Conservation (phyloP, 2,113 vertebrate species). For the Columba livia region DNA sequence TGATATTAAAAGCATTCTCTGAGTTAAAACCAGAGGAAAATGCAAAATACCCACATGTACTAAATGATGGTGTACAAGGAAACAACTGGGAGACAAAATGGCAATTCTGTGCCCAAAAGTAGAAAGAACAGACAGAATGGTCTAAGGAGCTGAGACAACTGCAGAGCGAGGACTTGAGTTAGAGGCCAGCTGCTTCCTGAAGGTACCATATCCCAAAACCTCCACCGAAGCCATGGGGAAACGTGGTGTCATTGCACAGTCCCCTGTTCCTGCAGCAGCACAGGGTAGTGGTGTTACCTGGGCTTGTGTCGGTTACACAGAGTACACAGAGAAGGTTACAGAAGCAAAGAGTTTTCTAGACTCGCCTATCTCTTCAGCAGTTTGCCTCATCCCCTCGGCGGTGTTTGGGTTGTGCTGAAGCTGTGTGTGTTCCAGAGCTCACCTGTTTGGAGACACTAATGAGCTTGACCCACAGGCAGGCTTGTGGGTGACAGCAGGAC, state of each 20-base stretch:
- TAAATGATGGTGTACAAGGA: neutral
- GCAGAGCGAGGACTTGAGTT: neutral
- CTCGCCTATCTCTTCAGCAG: neutral
- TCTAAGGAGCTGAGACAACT: neutral
- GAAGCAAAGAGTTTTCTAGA: neutral
- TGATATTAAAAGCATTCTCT: constrained; percentile 45
- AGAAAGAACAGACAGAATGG: neutral
- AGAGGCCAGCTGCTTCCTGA: neutral
- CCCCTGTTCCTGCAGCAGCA: neutral
- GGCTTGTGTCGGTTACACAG: neutral
- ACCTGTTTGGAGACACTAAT: neutral
- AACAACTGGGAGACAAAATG: constrained; percentile 1
- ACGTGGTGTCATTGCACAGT: neutral
- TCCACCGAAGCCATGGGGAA: neutral
- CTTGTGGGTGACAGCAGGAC: neutral
- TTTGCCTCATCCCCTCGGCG: neutral
- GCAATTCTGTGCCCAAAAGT: neutral
- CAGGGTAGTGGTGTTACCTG: neutral
- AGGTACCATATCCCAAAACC: neutral
- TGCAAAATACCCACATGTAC: constrained; percentile 11
- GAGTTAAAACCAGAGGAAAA: constrained; percentile 42
- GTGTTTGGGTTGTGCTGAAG: neutral
- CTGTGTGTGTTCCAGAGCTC: neutral
- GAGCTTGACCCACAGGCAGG: neutral
- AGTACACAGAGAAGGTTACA: neutral